Percentiles rank a stretch among this genome's conserved stretches.
phyloP scores from a whole-genome alignment of 30 jellyfish, hydroid and myxozoan species.

The Aurelia aurita region DNA sequence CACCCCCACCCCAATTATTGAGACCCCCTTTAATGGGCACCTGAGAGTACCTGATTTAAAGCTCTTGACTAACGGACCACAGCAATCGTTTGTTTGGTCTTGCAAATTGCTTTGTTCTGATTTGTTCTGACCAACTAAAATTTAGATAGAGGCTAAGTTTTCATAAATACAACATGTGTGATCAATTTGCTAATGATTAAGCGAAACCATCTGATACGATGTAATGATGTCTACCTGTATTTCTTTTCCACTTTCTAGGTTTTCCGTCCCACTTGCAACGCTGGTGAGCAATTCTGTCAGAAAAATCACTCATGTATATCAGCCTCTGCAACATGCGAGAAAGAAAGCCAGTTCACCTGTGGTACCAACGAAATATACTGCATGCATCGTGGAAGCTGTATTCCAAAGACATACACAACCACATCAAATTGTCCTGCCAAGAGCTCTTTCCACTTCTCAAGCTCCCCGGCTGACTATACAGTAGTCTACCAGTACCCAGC shows the following conservation, averaged over 20 bases:
- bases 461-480: slow-evolving; percentile 69
- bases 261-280: slow-evolving; percentile 81
- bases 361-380: slow-evolving; percentile 76
- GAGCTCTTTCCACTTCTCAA: slow-evolving; percentile 31
- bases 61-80: too few relatives aligned
- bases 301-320: slow-evolving; percentile 64
- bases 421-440: slow-evolving; percentile 37
- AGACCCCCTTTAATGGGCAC: too few relatives aligned
- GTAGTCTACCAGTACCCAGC: slow-evolving; percentile 59
- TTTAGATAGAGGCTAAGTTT: too few relatives aligned
- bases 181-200: too few relatives aligned
- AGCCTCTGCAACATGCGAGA: slow-evolving; percentile 47
- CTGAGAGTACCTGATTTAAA: too few relatives aligned
- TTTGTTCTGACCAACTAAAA: too few relatives aligned
- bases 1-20: too few relatives aligned
- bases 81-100: too few relatives aligned
- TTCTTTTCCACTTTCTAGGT: slow-evolving; percentile 43
- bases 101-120: too few relatives aligned
- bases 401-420: slow-evolving; percentile 32
- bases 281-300: slow-evolving; percentile 75
- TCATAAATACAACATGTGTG: too few relatives aligned
- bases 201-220: too few relatives aligned
- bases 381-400: slow-evolving; percentile 80
- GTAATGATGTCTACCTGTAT: too few relatives aligned
- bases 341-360: slow-evolving; percentile 48